Conservation (phyloP, 2,113 vertebrate species). For the Malaclemys terrapin region DNA sequence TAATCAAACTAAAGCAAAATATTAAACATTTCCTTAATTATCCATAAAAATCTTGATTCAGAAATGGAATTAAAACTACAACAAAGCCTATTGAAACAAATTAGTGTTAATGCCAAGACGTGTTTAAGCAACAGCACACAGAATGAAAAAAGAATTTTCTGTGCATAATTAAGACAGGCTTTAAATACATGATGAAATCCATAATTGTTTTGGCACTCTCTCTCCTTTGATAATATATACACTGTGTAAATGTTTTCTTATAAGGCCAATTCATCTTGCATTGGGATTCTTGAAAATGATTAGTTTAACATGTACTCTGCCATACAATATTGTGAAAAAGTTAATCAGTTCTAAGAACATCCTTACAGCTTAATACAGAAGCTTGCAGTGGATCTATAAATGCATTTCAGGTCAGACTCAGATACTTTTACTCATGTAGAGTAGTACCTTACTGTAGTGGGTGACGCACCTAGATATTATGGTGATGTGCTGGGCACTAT, state of each 20-base stretch:
- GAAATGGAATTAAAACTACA: not conserved
- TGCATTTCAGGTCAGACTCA: not conserved
- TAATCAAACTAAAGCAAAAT: not conserved
- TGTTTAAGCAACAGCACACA: not conserved
- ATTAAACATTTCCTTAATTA: not conserved
- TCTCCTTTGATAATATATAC: not conserved
- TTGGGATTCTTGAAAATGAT: not conserved
- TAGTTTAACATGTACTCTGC: not conserved
- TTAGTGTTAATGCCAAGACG: not conserved
- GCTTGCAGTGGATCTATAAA: not conserved
- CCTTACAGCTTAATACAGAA: not conserved
- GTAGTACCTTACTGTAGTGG: too few relatives aligned
- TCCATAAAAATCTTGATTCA: not conserved
- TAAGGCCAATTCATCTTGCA: not conserved
- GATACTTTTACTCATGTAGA: not conserved
- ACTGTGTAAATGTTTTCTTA: not conserved
- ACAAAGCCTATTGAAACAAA: not conserved
- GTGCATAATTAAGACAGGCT: not conserved
- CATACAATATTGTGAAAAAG: not conserved
- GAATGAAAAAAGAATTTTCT: not conserved
- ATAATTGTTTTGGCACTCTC: not conserved
- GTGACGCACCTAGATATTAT: too few relatives aligned
- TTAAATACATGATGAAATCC: not conserved
- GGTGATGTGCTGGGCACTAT: not conserved
- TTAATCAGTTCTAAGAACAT: not conserved